These are phyloP conservation scores for Nesometra sesokonis DNA, from an alignment of 35 echinoderm and acorn worm genomes.

Conservation along the genomic window DNA sequence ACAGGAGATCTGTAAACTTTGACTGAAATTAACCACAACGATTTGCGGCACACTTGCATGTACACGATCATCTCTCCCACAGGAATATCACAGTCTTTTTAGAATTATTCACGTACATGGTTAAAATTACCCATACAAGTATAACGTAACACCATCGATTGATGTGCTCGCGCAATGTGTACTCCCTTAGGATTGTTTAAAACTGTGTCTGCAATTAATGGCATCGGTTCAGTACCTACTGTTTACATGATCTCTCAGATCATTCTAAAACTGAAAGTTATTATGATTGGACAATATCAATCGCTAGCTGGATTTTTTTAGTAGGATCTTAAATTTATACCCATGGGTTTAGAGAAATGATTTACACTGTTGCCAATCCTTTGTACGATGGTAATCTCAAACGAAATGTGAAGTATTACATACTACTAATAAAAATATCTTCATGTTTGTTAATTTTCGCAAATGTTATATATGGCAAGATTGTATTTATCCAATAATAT, in stretches of 20 bases:
- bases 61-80: not conserved
- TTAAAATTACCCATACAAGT: not conserved
- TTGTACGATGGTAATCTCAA: no score
- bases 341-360: not conserved
- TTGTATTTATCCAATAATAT: no score
- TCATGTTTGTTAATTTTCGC: no score
- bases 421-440: no score
- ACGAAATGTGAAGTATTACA: no score
- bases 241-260: not conserved
- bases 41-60: not conserved
- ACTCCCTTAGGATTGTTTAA: not conserved
- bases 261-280: not conserved
- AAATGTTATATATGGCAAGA: no score
- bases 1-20: no score
- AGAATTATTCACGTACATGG: not conserved
- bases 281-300: not conserved
- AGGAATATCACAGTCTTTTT: not conserved
- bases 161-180: not conserved
- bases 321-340: not conserved
- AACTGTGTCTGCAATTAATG: not conserved
- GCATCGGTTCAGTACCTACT: not conserved
- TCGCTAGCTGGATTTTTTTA: not conserved
- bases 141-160: not conserved
- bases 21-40: no score
- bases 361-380: not conserved